phyloP scores from a whole-genome alignment of 2,113 vertebrate species.

The Heloderma charlesbogerti region DNA sequence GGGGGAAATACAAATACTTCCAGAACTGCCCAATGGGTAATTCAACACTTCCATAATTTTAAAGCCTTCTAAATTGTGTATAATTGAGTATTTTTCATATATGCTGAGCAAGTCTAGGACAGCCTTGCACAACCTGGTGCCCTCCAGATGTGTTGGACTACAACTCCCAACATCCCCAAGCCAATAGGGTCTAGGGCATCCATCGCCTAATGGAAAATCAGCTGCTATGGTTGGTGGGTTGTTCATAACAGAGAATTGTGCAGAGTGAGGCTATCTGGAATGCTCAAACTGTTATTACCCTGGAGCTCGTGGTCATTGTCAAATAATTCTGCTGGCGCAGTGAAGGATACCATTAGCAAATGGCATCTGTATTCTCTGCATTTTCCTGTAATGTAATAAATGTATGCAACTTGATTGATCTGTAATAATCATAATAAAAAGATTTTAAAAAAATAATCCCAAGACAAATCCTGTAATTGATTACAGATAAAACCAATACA shows the following conservation, averaged over 20 bases:
- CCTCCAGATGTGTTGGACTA: no score
- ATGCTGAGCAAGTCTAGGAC: not conserved
- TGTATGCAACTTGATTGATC: not conserved
- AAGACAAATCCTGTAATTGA: not conserved
- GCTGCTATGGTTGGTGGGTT: not conserved
- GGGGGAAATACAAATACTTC: no score
- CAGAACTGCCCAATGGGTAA: no score
- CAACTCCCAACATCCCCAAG: no score
- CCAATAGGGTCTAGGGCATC: not conserved
- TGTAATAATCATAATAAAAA: not conserved
- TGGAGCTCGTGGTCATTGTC: not conserved
- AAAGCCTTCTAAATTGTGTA: no score
- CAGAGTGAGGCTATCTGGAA: not conserved
- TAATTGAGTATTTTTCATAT: not conserved
- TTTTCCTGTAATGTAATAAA: not conserved
- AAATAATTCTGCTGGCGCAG: conserved; percentile 2
- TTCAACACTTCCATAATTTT: no score
- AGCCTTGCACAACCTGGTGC: no score
- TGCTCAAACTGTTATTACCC: not conserved
- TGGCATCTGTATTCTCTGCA: not conserved
- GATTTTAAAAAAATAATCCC: conserved; percentile 1
- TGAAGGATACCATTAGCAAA: not conserved
- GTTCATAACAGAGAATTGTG: not conserved
- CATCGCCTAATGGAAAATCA: not conserved
- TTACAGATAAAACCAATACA: not conserved